phyloP scores from a whole-genome alignment of 23 tunicate species.

The Clavelina lepadiformis region DNA sequence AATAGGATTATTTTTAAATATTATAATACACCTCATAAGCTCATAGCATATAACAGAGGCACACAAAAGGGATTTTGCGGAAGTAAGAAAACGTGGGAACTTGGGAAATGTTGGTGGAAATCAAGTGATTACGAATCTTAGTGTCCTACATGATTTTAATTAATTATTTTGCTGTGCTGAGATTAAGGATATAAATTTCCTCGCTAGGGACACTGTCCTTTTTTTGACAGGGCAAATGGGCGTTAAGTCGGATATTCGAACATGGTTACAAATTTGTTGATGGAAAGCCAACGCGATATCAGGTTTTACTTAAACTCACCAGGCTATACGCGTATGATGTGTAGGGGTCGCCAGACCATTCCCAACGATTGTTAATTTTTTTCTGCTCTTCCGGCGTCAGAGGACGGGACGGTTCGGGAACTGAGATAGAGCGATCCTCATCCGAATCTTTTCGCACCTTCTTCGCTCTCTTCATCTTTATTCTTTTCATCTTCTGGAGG shows the following conservation, averaged over 20 bases:
- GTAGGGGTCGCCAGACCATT: constrained; percentile 73
- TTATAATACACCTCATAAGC: too few species aligned
- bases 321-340: constrained; percentile 43
- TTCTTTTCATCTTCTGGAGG: constrained; percentile 9
- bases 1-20: too few species aligned
- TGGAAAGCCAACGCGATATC: too few species aligned
- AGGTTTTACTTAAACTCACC: too few species aligned
- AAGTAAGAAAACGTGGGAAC: too few species aligned
- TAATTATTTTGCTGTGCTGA: background rate
- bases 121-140: too few species aligned
- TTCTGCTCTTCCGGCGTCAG: background rate
- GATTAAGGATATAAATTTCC: background rate
- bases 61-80: too few species aligned
- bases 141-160: too few species aligned
- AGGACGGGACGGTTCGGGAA: background rate
- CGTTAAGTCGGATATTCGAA: background rate
- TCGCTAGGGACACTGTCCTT: background rate
- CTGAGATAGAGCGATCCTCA: constrained; percentile 33
- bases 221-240: background rate
- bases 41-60: too few species aligned
- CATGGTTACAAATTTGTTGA: too few species aligned
- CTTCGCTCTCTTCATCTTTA: background rate
- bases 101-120: too few species aligned
- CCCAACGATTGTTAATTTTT: constrained; percentile 53
- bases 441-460: background rate